Conservation (phyloP, 2,113 vertebrate genomes). For the human (Homo sapiens) region DNA sequence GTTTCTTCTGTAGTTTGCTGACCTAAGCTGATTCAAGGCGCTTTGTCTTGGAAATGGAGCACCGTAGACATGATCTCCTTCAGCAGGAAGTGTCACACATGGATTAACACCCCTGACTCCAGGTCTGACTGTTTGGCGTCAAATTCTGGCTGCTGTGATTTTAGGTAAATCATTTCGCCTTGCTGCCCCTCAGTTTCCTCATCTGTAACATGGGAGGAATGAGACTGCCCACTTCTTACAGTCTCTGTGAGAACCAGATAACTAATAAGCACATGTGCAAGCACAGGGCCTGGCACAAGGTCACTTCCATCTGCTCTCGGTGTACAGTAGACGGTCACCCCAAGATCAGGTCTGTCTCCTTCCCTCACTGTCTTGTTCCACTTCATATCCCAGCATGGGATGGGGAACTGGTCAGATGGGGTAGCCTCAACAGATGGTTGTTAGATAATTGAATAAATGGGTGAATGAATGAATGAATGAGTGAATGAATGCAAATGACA, state of each 20-base stretch:
- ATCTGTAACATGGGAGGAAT: not conserved
- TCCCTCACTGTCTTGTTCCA: not conserved
- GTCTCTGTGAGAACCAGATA: not conserved
- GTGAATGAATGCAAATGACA: not conserved
- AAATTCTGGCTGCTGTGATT: not conserved
- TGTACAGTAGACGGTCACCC: not conserved
- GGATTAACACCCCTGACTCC: not conserved
- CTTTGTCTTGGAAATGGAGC: no score
- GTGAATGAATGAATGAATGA: not conserved
- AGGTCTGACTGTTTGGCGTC: not conserved
- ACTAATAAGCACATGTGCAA: accelerated
- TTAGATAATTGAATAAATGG: not conserved
- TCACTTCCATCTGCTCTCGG: no score
- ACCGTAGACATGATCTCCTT: not conserved
- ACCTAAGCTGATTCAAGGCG: no score
- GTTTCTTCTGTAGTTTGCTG: no score
- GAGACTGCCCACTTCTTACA: no score
- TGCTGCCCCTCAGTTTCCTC: not conserved
- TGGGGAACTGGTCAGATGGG: not conserved
- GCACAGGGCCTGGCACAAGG: no score
- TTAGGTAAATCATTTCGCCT: not conserved
- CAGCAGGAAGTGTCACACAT: not conserved
- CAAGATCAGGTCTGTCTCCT: not conserved
- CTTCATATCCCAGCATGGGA: not conserved
- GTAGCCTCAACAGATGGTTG: not conserved